Base-by-base conservation (phyloP, 2,113 vertebrate species). In the Plectropomus leopardus region DNA sequence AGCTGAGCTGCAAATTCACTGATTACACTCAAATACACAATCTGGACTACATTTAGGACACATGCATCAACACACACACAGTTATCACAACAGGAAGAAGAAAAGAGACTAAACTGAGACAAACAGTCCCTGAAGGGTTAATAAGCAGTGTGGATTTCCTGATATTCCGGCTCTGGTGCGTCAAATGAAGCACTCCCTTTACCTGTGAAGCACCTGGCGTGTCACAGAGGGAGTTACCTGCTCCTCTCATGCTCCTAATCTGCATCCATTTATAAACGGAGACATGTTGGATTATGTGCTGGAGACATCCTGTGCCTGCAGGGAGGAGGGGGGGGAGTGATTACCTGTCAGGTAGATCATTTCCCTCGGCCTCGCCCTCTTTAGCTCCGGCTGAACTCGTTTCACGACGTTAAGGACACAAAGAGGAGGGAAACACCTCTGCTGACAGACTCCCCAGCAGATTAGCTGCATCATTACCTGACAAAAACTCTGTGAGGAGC, bases 231-330 rank as follows among this genome's bases (percentile, higher is more conserved):
- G 79, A 59, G 59, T 51, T 44, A 75, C 70, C 75, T 59, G 50
- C 47, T 86, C 40, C 36, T n/a, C 59, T 74, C 44, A 23, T 17
- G 36, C 30, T 21, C 45, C 72, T 91, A 93, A 92, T 91, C 89
- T 82, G 82, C 44, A 66, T 70, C 90, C 84, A 92, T 83, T 89
- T 90, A 90, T 90, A 90, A 68, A 84, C 84, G 15, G 51, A 58
- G 45, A 65, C 78, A 57, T 23, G 1, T 23, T 65, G 89, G 85
- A 92, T 92, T 91, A 92, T 48, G 48, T n/a, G 34, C 40, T 32
- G 59, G 61, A 72, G 63, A 79, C 28, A 64, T 80, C 71, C 71
- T 80, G 72, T 63, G 63, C 50, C 16, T 16, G 17, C 8, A 50
- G 36, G 36, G 44, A 45, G 55, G 68, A 6, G 36, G 32, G 1